Evolutionary conservation across 1,140 invertebrate species (phyloP), one percentile per base, ranked within the genome.

Genomic region (Dendroctonus valens): DNA sequence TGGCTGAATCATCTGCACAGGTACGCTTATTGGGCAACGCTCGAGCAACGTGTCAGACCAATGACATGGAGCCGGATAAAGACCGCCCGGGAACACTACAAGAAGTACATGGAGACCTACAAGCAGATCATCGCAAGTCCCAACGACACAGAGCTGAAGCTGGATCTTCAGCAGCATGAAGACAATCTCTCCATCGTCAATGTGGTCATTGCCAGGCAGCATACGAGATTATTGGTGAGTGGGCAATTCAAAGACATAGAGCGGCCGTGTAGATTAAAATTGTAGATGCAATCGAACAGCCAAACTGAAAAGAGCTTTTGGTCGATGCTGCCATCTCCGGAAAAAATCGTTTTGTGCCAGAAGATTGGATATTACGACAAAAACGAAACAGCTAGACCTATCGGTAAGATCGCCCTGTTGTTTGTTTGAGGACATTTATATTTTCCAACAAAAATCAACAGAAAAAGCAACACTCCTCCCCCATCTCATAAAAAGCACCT

Each of bases 151-250:
- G 87, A 90, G 73, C 75, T 90, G 14, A 89, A 88, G 73, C 68
- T 88, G 52, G 88, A 91, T 76, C 75, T 93, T 49, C 86, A 89
- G 74, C 85, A 89, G 70, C 84, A 89, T 52, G 91, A 93, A 78
- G 89, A 92, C 69, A 83, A 80, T 59, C 78, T 94, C 42, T 85
- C 86, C 49, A 86, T 93, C 39, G 78, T 88, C 46, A 91, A 89
- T 58, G 89, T 93, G 26, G 83, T 93, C 3, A 86, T 92, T 63
- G 91, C 91, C 0, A 83, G 91, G 69, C 89, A 92, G 77, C 86
- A 92, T 68, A 90, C 90, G n/a, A 88, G 89, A 75, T 83, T 88
- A 72, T 82, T 87, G 78, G 88, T 90, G 76, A 79, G 74, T 55
- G n/a, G 26, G 1, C 11, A 40, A 3, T 11, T 7, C 9, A 55